phyloP scores from a whole-genome alignment of 1,140 invertebrate species.

The Leptestheria dahalacensis region DNA sequence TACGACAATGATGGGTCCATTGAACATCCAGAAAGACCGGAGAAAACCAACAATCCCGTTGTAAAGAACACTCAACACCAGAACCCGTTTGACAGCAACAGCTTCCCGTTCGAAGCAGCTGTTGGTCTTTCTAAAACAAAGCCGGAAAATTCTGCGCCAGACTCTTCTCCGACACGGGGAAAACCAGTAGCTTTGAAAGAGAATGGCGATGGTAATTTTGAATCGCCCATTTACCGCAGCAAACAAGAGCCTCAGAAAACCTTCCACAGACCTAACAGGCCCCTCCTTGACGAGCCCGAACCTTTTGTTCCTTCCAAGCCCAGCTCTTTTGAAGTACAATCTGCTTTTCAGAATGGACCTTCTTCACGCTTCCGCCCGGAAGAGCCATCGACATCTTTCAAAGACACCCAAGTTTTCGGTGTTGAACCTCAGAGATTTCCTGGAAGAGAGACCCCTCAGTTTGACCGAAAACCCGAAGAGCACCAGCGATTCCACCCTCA shows the following conservation, averaged over 20 bases:
- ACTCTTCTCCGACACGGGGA: not conserved
- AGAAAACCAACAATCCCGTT: too few species aligned
- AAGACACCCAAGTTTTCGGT: not conserved
- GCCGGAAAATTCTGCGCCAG: not conserved
- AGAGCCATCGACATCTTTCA: not conserved
- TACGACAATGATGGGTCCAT: too few species aligned
- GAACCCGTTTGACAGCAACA: too few species aligned
- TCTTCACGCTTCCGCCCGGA: not conserved
- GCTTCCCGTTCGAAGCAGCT: too few species aligned
- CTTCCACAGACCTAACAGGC: not conserved
- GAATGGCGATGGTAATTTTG: not conserved
- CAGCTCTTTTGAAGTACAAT: too few species aligned
- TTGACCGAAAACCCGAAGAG: not conserved
- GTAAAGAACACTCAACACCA: too few species aligned
- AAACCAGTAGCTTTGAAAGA: not conserved
- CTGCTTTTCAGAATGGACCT: too few species aligned
- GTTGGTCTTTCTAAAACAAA: too few species aligned
- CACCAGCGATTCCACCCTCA: not conserved
- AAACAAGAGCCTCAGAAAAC: not conserved
- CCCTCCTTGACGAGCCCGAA: not conserved
- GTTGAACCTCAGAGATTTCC: not conserved
- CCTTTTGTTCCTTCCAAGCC: not conserved
- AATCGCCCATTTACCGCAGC: not conserved
- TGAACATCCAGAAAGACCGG: too few species aligned
- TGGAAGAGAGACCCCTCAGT: not conserved